A percentile compares a stretch with the other conserved stretches of the same genome.
Conservation (phyloP, 2,113 vertebrate genomes). For the Crotalus tigris region DNA sequence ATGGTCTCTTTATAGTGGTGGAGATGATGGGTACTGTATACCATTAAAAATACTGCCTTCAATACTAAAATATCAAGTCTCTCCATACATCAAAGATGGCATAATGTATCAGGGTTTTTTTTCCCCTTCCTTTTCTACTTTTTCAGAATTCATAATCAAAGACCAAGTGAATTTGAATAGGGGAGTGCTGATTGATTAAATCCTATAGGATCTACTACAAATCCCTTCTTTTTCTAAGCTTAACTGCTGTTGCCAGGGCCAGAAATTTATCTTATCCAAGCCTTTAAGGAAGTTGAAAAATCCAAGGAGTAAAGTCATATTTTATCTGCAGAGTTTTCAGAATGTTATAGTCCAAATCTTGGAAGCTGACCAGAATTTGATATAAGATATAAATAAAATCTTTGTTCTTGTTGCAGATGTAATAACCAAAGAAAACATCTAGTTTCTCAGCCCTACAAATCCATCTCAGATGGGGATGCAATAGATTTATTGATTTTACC, state of each 20-base stretch:
- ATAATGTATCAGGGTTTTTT: not conserved
- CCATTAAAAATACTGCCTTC: not conserved
- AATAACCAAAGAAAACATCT: rapidly evolving
- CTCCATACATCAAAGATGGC: not conserved
- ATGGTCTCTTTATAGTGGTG: not conserved
- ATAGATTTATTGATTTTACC: not conserved
- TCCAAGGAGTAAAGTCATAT: rapidly evolving
- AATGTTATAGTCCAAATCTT: not conserved
- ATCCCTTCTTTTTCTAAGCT: not conserved
- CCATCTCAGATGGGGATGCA: not conserved
- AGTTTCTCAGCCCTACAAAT: not conserved
- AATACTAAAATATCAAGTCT: not conserved
- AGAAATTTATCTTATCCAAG: rapidly evolving
- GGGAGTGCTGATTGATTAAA: not conserved
- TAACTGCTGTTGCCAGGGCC: not conserved
- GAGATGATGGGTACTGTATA: not conserved
- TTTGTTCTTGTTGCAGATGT: not conserved
- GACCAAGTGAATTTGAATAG: not conserved
- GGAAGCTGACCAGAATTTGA: not conserved
- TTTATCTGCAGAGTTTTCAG: rapidly evolving
- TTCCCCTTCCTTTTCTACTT: not conserved
- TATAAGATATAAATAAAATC: not conserved
- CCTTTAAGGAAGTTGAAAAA: not conserved
- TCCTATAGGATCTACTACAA: not conserved
- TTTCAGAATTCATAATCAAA: not conserved